A percentile compares a stretch with the other conserved stretches of the same genome.
Evolutionary conservation across 1,140 invertebrate species (phyloP).

Genomic region (Pinna nobilis): DNA sequence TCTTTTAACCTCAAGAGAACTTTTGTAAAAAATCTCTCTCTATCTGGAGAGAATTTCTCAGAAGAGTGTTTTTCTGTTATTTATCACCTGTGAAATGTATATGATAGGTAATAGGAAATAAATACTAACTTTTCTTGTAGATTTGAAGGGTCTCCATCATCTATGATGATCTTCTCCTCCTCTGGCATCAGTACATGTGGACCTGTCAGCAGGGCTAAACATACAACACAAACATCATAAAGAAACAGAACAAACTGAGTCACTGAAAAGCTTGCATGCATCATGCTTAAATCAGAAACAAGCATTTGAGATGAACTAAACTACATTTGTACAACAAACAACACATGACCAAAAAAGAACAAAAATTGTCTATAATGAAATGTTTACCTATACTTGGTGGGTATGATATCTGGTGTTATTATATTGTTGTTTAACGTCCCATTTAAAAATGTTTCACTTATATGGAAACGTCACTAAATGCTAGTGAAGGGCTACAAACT

Average conservation of each 20-base stretch:
- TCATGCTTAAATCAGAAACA: too few species aligned
- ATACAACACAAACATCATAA: constrained; percentile 9
- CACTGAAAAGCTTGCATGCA: constrained; percentile 6
- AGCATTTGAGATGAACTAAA: not conserved
- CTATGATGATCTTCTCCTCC: constrained; percentile 80
- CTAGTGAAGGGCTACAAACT: too few species aligned
- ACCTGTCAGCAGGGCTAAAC: constrained; percentile 59
- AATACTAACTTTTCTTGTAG: constrained; percentile 78
- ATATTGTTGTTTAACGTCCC: too few species aligned
- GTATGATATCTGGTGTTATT: too few species aligned
- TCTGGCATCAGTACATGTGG: constrained; percentile 79
- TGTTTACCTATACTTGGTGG: too few species aligned
- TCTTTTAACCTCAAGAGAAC: too few species aligned
- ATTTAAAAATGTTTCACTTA: too few species aligned
- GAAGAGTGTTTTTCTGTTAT: too few species aligned
- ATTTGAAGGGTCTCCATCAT: constrained; percentile 73
- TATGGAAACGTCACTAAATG: too few species aligned
- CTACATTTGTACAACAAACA: not conserved
- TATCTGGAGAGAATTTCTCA: too few species aligned
- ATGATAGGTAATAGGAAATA: not conserved
- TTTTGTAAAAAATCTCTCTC: too few species aligned
- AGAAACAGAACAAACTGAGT: not conserved
- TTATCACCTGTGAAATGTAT: too few species aligned
- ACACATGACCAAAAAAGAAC: not conserved
- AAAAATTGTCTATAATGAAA: not conserved